Conservation (phyloP, 2,888 invertebrate species). For the Polymixis lichenea region DNA sequence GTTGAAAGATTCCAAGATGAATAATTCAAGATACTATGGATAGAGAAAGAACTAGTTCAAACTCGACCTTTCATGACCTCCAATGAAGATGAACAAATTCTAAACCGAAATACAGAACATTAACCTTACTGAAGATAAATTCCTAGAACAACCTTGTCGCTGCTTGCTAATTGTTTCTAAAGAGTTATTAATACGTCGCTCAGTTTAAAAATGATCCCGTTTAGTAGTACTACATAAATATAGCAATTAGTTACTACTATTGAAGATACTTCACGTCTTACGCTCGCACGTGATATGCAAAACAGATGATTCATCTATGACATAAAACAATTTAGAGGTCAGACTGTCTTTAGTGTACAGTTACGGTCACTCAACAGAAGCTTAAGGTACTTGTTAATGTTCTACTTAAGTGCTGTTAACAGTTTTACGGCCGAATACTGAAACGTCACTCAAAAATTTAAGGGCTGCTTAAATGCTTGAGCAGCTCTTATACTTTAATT, state of each 20-base stretch:
- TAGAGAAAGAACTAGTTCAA: neutral
- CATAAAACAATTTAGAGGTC: conserved; percentile 38
- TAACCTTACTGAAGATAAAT: conserved; percentile 27
- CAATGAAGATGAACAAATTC: neutral
- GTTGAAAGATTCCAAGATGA: neutral
- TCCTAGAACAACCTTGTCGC: conserved; percentile 30
- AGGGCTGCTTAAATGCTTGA: too few relatives aligned
- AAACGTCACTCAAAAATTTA: too few relatives aligned
- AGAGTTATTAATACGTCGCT: conserved; percentile 32
- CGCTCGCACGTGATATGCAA: conserved; percentile 31
- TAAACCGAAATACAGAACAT: conserved; percentile 7
- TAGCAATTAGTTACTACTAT: conserved; percentile 43
- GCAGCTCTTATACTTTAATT: too few relatives aligned
- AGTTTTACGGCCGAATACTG: too few relatives aligned
- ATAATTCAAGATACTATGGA: neutral
- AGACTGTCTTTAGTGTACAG: conserved; percentile 13
- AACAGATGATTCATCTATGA: conserved; percentile 41
- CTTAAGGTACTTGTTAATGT: conserved; percentile 4
- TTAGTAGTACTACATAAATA: conserved; percentile 26
- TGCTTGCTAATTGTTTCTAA: conserved; percentile 40
- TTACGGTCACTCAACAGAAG: neutral
- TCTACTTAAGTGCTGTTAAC: conserved; percentile 21
- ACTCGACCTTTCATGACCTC: conserved; percentile 11
- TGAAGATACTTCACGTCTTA: conserved; percentile 37
- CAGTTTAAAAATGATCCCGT: conserved; percentile 33